Evolutionary conservation across 2,797 vertebrate species (phyloP).

Genomic region (Onychomys arenicola): DNA sequence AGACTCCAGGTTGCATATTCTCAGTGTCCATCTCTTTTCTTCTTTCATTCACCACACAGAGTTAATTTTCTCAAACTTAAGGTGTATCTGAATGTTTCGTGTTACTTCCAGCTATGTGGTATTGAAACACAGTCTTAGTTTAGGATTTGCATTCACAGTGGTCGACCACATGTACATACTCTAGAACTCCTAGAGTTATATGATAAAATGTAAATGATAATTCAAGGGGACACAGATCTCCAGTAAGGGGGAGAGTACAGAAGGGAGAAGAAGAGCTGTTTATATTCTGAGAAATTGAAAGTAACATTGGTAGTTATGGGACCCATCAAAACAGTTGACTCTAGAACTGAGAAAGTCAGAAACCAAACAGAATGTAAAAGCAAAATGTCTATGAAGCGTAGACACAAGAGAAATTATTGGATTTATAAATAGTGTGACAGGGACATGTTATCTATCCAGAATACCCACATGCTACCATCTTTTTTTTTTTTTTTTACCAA

Average conservation of each 20-base stretch:
- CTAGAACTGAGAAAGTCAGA: not conserved
- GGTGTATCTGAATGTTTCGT: not conserved
- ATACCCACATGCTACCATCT: not conserved
- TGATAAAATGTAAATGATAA: not conserved
- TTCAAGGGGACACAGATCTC: not conserved
- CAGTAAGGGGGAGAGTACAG: not conserved
- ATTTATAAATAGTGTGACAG: not conserved
- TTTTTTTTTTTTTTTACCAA: not conserved
- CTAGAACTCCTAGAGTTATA: not conserved
- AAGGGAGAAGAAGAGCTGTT: not conserved
- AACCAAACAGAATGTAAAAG: not conserved
- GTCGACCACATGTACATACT: not conserved
- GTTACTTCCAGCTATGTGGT: not conserved
- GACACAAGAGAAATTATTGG: not conserved
- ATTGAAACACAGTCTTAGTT: not conserved
- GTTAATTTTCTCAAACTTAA: not conserved
- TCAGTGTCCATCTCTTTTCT: accelerated
- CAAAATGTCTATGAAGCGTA: not conserved
- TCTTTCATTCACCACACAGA: not conserved
- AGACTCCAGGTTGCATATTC: not conserved
- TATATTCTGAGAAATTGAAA: not conserved
- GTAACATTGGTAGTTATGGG: not conserved
- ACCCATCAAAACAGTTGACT: not conserved
- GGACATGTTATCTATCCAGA: not conserved
- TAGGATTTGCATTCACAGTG: not conserved